These are phyloP conservation scores for Microtus californicus DNA, from an alignment of 2,797 vertebrate genomes.

Conservation along the genomic window DNA sequence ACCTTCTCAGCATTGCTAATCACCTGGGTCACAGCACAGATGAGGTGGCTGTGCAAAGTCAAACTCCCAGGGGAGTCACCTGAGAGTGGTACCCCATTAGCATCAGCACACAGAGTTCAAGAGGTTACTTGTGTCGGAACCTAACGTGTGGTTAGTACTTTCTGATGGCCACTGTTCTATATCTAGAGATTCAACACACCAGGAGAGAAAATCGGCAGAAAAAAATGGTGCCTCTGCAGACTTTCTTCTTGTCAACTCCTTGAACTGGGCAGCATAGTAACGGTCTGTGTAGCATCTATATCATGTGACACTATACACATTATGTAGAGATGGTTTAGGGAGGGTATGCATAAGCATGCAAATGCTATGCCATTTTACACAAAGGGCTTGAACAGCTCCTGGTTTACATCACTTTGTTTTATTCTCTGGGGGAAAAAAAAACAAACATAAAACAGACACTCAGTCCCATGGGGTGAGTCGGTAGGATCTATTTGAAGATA, in stretches of 20 bases:
- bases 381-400: neutral
- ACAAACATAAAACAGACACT: neutral
- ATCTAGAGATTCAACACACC: neutral
- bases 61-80: neutral
- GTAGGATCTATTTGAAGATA: neutral
- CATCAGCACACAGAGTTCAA: too few relatives aligned
- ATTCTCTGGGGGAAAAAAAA: neutral
- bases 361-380: neutral
- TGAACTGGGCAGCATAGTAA: neutral
- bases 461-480: neutral
- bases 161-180: neutral
- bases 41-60: neutral
- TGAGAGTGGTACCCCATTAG: neutral
- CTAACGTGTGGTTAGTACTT: too few relatives aligned
- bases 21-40: rapidly evolving
- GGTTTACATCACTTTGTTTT: rapidly evolving
- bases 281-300: neutral
- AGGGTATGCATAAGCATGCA: neutral
- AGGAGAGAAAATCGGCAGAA: neutral
- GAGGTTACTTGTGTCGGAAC: neutral
- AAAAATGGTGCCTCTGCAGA: neutral
- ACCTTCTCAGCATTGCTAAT: neutral
- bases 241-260: neutral
- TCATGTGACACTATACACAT: neutral
- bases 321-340: neutral